Conservation (phyloP, 2,888 invertebrate species). For the Yponomeuta sedellus region DNA sequence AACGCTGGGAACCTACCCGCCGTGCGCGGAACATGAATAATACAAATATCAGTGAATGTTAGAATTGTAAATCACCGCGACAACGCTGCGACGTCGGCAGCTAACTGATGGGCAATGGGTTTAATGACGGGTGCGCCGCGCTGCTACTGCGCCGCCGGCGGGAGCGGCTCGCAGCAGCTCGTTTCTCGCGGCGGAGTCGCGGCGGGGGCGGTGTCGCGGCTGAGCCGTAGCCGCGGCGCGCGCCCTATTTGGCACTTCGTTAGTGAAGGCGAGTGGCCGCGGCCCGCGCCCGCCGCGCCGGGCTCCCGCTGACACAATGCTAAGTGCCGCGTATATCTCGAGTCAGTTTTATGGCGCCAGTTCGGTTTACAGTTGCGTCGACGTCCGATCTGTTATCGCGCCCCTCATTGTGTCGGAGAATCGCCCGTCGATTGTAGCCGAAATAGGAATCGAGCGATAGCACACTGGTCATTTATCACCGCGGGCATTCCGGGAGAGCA, state of each 20-base stretch:
- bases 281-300: background rate
- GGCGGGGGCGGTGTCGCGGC: background rate
- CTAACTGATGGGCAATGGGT: background rate
- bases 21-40: background rate
- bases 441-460: background rate
- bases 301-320: background rate
- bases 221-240: background rate
- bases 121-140: background rate
- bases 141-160: background rate
- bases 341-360: conserved; percentile 6
- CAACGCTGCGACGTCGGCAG: background rate
- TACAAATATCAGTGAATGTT: background rate
- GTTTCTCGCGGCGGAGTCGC: background rate
- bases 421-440: conserved; percentile 6
- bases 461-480: conserved; percentile 2
- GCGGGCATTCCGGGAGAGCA: background rate
- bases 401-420: conserved; percentile 3
- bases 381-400: conserved; percentile 2
- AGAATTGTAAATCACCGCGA: conserved; percentile 3
- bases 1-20: background rate
- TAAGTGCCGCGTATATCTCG: conserved; percentile 8
- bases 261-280: background rate
- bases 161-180: background rate
- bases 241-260: conserved; percentile 10
- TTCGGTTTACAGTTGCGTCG: conserved; percentile 8